Evolutionary conservation across 1,140 invertebrate species (phyloP).

Genomic region (Saxidomus purpurata): DNA sequence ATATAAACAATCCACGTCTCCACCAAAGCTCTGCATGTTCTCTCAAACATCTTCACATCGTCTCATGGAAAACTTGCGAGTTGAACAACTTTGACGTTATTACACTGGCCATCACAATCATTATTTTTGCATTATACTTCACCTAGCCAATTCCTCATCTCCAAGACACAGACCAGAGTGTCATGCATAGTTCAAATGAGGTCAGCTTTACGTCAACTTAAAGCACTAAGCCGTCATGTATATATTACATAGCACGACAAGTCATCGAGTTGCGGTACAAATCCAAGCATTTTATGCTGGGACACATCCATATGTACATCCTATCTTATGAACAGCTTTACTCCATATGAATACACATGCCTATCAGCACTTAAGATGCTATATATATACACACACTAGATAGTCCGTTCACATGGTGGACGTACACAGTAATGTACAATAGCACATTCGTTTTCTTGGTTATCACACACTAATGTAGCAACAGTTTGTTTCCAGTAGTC

Average conservation of each 20-base stretch:
- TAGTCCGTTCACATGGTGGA: constrained; percentile 77
- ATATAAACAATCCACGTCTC: too few species aligned
- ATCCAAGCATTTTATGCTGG: background rate
- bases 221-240: background rate
- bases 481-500: constrained; percentile 85
- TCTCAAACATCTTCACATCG: too few species aligned
- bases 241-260: background rate
- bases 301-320: background rate
- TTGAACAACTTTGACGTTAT: too few species aligned
- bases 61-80: too few species aligned
- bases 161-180: background rate
- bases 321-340: background rate
- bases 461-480: constrained; percentile 80
- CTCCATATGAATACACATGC: background rate
- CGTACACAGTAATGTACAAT: constrained; percentile 81
- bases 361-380: background rate
- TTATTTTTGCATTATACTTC: too few species aligned
- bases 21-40: too few species aligned
- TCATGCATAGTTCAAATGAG: background rate
- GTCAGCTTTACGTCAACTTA: background rate
- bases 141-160: too few species aligned
- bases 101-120: too few species aligned
- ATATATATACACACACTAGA: constrained; percentile 26
- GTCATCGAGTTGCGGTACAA: background rate
- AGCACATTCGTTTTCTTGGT: constrained; percentile 76